phyloP scores from a whole-genome alignment of 53 echinoderm and acorn worm genomes.

The Astropecten irregularis region DNA sequence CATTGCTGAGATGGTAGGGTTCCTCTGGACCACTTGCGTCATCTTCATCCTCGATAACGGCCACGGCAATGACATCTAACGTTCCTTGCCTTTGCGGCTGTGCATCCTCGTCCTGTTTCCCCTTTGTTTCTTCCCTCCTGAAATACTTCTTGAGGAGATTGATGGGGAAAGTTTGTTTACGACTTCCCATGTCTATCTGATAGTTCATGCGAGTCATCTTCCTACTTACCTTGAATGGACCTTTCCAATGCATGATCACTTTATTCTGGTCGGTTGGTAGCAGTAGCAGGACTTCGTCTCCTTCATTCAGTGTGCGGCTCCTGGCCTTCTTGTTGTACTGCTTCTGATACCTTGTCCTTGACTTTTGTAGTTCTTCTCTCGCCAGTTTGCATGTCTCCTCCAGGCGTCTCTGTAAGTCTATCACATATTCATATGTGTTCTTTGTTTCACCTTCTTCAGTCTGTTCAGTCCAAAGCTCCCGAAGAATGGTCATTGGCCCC shows the following conservation, averaged over 20 bases:
- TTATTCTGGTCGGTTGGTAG: not conserved
- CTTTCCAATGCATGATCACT: too few species aligned
- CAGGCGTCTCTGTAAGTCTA: constrained; percentile 30
- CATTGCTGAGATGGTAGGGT: not conserved
- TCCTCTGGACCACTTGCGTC: too few species aligned
- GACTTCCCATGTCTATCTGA: not conserved
- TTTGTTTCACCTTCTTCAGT: constrained; percentile 13
- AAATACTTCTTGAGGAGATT: not conserved
- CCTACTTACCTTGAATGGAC: not conserved
- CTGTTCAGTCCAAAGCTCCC: constrained; percentile 51
- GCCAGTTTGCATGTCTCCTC: constrained; percentile 49
- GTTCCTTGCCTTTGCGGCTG: too few species aligned
- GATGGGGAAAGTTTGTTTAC: too few species aligned
- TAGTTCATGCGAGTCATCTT: not conserved
- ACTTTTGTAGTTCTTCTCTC: constrained; percentile 35
- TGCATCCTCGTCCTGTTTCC: too few species aligned
- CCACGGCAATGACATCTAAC: too few species aligned
- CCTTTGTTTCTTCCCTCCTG: too few species aligned
- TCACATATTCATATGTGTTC: constrained; percentile 31
- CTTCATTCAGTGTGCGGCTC: not conserved
- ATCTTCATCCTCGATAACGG: too few species aligned
- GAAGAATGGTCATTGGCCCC: constrained; percentile 56
- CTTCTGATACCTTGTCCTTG: constrained; percentile 6
- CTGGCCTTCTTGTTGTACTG: constrained; percentile 47
- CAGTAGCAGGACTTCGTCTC: not conserved